These are phyloP conservation scores for Ophraella communa DNA, from an alignment of 2,888 invertebrate species.

Conservation along the genomic window DNA sequence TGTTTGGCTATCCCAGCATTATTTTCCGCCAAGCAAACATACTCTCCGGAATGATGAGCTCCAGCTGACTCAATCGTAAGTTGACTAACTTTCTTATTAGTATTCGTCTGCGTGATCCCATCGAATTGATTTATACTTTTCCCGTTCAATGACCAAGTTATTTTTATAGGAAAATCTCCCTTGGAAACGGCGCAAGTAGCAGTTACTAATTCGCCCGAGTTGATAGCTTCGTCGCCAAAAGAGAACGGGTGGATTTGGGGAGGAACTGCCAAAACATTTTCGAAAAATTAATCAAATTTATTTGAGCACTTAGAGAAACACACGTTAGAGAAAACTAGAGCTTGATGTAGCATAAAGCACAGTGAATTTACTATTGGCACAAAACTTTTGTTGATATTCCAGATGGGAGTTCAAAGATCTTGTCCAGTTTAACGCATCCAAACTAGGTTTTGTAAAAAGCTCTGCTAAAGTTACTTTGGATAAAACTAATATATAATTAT, in stretches of 20 bases:
- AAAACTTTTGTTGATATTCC: no score
- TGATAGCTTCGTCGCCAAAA: slow-evolving; percentile 67
- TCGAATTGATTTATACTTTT: slow-evolving; percentile 50
- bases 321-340: no score
- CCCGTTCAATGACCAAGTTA: slow-evolving; percentile 54
- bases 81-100: slow-evolving; percentile 41
- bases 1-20: slow-evolving; percentile 65
- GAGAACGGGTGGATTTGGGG: slow-evolving; percentile 62
- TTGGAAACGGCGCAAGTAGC: slow-evolving; percentile 73
- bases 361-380: no score
- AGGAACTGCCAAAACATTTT: no score
- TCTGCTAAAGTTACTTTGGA: no score
- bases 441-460: no score
- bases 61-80: slow-evolving; percentile 60
- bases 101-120: slow-evolving; percentile 52
- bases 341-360: no score
- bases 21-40: slow-evolving; percentile 69
- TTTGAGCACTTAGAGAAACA: no score
- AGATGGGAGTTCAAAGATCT: no score
- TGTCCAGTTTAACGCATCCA: no score
- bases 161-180: slow-evolving; percentile 77
- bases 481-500: no score
- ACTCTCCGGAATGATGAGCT: slow-evolving; percentile 68
- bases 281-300: no score
- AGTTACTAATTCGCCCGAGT: slow-evolving; percentile 73